Conservation (phyloP, 2,797 vertebrate genomes). For the Amblyraja radiata region DNA sequence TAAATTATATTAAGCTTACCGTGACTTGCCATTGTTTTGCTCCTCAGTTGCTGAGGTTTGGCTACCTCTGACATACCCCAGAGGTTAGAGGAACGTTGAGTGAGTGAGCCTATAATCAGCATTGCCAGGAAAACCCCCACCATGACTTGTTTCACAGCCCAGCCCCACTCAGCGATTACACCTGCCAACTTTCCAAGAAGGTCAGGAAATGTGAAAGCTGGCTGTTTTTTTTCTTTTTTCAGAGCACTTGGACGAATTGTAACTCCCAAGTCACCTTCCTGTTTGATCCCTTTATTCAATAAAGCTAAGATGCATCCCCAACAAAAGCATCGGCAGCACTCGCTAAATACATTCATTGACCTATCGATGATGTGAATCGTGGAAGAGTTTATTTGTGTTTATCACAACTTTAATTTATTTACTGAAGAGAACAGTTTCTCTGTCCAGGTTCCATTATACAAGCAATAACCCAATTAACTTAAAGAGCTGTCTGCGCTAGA, state of each 20-base stretch:
- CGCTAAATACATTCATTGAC: background rate
- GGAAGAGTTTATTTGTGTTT: background rate
- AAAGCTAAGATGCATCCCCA: background rate
- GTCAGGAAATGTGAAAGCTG: background rate
- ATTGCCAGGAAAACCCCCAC: background rate
- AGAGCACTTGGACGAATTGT: background rate
- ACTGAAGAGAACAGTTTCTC: background rate
- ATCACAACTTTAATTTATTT: slow-evolving; percentile 4
- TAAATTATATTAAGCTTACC: background rate
- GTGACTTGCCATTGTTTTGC: background rate
- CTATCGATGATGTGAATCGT: background rate
- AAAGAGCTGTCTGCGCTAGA: background rate
- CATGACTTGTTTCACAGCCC: background rate
- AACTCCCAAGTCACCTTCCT: background rate
- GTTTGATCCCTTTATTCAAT: background rate
- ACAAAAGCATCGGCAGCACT: background rate
- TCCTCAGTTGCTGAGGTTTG: background rate
- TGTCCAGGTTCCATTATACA: background rate
- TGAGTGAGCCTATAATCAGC: background rate
- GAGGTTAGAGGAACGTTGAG: background rate
- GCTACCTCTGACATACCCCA: background rate
- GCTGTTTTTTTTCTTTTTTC: background rate
- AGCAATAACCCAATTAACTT: slow-evolving; percentile 6
- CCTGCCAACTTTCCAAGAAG: background rate
- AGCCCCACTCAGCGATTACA: background rate